A percentile compares a stretch with the other conserved stretches of the same genome.
Conservation (phyloP, 2,113 vertebrate genomes). For the Caretta caretta region DNA sequence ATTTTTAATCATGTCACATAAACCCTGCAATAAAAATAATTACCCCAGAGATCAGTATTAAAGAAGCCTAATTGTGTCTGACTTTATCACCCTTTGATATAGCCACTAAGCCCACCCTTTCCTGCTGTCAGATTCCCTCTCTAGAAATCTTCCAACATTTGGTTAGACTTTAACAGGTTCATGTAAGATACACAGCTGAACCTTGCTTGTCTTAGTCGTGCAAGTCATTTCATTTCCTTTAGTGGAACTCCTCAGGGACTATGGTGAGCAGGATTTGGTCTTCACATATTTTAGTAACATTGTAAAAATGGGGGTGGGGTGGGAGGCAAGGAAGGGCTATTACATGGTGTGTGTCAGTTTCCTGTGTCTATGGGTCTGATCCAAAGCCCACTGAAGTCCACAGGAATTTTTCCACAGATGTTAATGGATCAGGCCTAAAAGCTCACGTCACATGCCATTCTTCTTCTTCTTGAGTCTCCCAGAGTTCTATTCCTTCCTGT, state of each 20-base stretch:
- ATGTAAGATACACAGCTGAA: neutral
- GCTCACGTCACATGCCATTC: neutral
- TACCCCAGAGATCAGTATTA: conserved; percentile 51
- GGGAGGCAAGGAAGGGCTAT: neutral
- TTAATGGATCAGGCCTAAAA: neutral
- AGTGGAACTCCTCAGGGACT: neutral
- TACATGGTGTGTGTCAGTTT: fast-evolving
- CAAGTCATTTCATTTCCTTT: neutral
- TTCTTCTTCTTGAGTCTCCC: neutral
- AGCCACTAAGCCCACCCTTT: conserved; percentile 4
- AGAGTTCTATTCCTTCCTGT: neutral
- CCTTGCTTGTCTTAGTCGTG: neutral
- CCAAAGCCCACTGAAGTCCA: neutral
- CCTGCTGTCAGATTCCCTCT: fast-evolving
- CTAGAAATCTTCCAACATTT: neutral
- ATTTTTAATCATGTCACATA: conserved; percentile 66
- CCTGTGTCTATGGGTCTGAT: neutral
- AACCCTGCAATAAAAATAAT: conserved; percentile 74
- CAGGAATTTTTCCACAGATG: neutral
- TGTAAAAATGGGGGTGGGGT: neutral
- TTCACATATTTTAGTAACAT: neutral
- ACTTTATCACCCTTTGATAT: conserved; percentile 44
- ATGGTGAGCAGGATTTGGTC: neutral
- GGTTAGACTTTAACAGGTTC: neutral
- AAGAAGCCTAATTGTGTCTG: conserved; percentile 61